Evolutionary conservation across 2,113 vertebrate genomes (phyloP).

Genomic region (Hypocryptadius cinnamomeus): DNA sequence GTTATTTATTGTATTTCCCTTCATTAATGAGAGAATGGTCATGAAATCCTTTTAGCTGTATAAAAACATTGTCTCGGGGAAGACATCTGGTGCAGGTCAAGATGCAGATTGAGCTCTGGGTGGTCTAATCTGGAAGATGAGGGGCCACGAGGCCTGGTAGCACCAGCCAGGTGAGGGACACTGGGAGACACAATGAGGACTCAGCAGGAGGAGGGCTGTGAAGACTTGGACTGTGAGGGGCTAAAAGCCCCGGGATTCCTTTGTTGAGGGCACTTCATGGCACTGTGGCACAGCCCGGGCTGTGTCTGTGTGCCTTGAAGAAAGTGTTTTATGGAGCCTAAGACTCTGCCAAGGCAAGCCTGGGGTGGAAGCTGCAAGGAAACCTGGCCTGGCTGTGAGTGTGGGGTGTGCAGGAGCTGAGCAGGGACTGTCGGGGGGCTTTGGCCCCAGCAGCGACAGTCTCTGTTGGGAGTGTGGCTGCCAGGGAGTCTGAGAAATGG

Average conservation of each 20-base stretch:
- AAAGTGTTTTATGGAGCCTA: background rate
- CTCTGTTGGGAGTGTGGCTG: background rate
- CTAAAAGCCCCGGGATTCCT: background rate
- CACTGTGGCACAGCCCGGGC: background rate
- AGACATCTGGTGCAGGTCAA: background rate
- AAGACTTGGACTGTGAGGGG: background rate
- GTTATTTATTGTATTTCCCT: background rate
- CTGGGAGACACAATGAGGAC: background rate
- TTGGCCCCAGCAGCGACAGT: background rate
- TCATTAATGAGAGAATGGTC: background rate
- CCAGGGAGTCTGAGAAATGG: background rate
- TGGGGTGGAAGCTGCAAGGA: background rate
- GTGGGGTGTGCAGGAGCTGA: background rate
- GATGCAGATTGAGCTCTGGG: background rate
- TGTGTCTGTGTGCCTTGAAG: background rate
- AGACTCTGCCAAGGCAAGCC: background rate
- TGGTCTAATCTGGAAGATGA: background rate
- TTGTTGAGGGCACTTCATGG: fast-evolving
- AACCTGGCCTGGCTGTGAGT: background rate
- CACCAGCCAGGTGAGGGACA: background rate
- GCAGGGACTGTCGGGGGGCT: fast-evolving
- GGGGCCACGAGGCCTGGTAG: background rate
- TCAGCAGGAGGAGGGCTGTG: background rate
- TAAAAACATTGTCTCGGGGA: background rate
- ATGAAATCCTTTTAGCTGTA: background rate